These are phyloP conservation scores for Solea senegalensis DNA, from an alignment of 2,113 vertebrate genomes.

Conservation along the genomic window DNA sequence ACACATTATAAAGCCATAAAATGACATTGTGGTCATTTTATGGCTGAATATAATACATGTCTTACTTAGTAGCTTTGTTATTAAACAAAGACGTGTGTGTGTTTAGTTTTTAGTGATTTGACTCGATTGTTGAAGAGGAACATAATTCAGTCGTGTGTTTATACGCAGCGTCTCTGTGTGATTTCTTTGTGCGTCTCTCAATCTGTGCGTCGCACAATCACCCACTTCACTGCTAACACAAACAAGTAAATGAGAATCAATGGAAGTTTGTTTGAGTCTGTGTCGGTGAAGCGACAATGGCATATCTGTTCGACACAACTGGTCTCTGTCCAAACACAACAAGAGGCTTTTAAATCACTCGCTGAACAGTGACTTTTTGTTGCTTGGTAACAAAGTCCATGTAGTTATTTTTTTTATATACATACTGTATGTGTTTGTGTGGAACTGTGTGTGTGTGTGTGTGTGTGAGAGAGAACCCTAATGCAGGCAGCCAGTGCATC, in stretches of 20 bases:
- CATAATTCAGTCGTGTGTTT: slow-evolving; percentile 1
- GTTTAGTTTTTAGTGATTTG: background rate
- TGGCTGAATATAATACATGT: too few relatives aligned
- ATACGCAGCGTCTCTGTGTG: background rate
- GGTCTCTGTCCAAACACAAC: slow-evolving; percentile 53
- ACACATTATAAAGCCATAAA: too few relatives aligned
- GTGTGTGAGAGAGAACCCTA: slow-evolving; percentile 5
- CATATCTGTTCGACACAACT: slow-evolving; percentile 56
- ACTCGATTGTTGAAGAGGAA: background rate
- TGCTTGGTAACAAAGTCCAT: slow-evolving; percentile 62
- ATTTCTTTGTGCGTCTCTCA: slow-evolving; percentile 32
- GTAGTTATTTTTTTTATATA: background rate
- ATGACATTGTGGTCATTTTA: too few relatives aligned
- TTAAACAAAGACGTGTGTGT: background rate
- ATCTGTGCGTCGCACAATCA: slow-evolving; percentile 43
- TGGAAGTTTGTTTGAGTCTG: slow-evolving; percentile 49
- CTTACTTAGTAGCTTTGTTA: too few relatives aligned
- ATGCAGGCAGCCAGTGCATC: slow-evolving; percentile 5
- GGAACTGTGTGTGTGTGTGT: background rate
- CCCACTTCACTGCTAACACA: slow-evolving; percentile 44
- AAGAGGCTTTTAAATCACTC: slow-evolving; percentile 36
- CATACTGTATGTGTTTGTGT: slow-evolving; percentile 22
- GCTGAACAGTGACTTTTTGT: slow-evolving; percentile 52
- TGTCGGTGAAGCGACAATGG: slow-evolving; percentile 57
- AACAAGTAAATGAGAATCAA: slow-evolving; percentile 43